Base-by-base conservation (phyloP, 2,888 invertebrate species). In the Sipha maydis region DNA sequence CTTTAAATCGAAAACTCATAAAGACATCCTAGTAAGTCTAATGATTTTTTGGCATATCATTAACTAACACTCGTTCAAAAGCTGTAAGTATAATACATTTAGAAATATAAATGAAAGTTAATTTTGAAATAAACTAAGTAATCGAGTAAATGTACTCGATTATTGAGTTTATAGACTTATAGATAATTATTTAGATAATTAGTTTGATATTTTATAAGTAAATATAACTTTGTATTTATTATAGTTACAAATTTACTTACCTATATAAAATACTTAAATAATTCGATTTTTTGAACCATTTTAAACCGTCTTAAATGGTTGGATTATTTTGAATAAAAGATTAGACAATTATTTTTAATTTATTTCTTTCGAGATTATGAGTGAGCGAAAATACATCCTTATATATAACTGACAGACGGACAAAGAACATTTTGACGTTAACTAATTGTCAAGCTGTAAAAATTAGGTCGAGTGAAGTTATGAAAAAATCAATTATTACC, bases 371-470 rank as follows among this genome's bases (percentile, higher is more conserved):
- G n/a, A 76, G 54, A 85, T 78, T 78, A 85, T 34, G 85, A 69
- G 54, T 34, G 69, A 69, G 48, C 48, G 77, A 77, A 54, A 34
- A n/a, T 14, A 67, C 34, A 69, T 69, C 78, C 69, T 41, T 76
- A 25, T 83, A 38, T 38, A 61, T 38, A 14, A 25, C 73, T 88
- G 88, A 88, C 75, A 82, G 82, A 61, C 25, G 75, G 56, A 88
- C 88, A 88, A 88, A 75, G 88, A 75, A 61, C 61, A n/a, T 75
- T 82, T 82, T 82, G 88, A 82, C 88, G 73, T 76, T 48, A 67
- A 88, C 67, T 75, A 88, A 88, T 75, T 82, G 88, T n/a, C 17
- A 41, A 61, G 61, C 19, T 77, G 85, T 77, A 69, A 67, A 88
- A 86, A 88, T 88, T 82, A 82, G 82, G 88, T 88, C 88, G 67